Conservation (phyloP, 2,797 vertebrate species). For the Peromyscus aztecus region DNA sequence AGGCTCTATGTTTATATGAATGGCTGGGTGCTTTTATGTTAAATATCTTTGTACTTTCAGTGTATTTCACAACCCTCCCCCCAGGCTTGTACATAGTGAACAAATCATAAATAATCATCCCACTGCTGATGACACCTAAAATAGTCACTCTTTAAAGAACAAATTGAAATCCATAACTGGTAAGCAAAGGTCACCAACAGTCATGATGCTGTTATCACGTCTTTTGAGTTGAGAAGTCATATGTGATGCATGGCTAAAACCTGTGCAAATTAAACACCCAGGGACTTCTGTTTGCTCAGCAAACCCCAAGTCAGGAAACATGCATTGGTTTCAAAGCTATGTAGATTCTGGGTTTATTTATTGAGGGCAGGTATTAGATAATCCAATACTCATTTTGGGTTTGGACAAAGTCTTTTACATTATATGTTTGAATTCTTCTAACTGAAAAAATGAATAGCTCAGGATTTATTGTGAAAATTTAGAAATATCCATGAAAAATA, state of each 20-base stretch:
- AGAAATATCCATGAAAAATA: neutral
- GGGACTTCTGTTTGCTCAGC: neutral
- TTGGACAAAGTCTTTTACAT: neutral
- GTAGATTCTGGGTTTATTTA: neutral
- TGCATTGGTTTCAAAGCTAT: neutral
- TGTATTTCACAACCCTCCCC: neutral
- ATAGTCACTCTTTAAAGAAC: neutral
- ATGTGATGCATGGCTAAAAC: neutral
- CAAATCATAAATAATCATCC: neutral
- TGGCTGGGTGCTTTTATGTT: slow-evolving; percentile 24
- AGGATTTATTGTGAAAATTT: neutral
- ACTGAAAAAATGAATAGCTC: neutral
- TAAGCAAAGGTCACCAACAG: neutral
- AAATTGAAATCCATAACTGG: neutral
- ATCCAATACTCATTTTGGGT: neutral
- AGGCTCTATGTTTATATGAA: neutral
- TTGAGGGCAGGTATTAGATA: neutral
- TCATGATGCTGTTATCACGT: neutral
- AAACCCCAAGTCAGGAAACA: neutral
- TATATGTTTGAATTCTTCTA: slow-evolving; percentile 4
- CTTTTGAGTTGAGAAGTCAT: neutral
- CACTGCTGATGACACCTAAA: neutral
- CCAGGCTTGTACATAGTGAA: slow-evolving; percentile 13
- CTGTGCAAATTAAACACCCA: neutral
- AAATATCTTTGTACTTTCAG: neutral